phyloP scores from a whole-genome alignment of 2,888 invertebrate species.

The Thymelicus lineola region DNA sequence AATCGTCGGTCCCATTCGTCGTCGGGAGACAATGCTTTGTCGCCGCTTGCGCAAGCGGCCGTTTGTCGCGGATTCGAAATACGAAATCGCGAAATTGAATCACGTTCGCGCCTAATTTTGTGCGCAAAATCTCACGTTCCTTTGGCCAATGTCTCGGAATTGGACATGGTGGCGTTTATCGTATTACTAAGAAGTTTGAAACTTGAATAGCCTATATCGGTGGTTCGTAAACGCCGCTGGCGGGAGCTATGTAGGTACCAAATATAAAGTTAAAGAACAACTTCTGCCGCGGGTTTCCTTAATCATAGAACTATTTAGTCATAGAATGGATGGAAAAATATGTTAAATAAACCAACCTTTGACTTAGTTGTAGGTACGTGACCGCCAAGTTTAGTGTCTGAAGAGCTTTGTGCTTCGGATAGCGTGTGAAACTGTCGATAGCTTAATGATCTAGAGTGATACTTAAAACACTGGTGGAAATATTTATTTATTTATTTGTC shows the following conservation, averaged over 20 bases:
- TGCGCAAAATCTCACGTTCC: slow-evolving; percentile 66
- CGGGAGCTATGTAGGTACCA: not conserved
- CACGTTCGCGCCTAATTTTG: slow-evolving; percentile 62
- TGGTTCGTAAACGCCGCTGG: slow-evolving; percentile 21
- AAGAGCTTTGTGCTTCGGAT: too few relatives aligned
- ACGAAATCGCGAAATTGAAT: slow-evolving; percentile 61
- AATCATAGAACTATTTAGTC: too few relatives aligned
- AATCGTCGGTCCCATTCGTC: slow-evolving; percentile 57
- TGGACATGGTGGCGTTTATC: slow-evolving; percentile 39
- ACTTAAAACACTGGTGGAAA: too few relatives aligned
- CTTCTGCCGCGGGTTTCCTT: too few relatives aligned
- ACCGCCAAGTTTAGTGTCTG: too few relatives aligned
- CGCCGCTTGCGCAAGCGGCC: slow-evolving; percentile 52
- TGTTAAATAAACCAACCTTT: too few relatives aligned
- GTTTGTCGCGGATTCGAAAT: slow-evolving; percentile 53
- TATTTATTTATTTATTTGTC: too few relatives aligned
- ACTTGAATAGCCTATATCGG: slow-evolving; percentile 36
- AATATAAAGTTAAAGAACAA: too few relatives aligned
- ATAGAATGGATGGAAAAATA: too few relatives aligned
- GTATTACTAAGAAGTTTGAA: slow-evolving; percentile 32
- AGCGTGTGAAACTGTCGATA: too few relatives aligned
- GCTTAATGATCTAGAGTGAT: too few relatives aligned
- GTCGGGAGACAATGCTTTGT: slow-evolving; percentile 48
- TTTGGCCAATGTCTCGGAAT: slow-evolving; percentile 55
- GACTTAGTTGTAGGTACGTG: too few relatives aligned